Base-by-base conservation (phyloP, 2,797 vertebrate species). In the Passerculus sandwichensis region DNA sequence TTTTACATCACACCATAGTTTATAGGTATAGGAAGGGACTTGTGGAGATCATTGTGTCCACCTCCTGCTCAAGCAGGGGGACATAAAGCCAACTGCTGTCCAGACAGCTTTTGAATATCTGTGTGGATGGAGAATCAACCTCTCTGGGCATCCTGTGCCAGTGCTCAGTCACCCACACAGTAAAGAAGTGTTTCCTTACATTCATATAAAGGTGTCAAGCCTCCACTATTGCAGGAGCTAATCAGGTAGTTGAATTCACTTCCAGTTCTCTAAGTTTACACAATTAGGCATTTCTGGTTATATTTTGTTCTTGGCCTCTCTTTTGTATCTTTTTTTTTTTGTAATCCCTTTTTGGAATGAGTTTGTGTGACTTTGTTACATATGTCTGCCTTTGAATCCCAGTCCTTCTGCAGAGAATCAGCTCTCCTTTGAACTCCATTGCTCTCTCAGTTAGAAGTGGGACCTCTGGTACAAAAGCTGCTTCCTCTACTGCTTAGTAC, bases 151-250 rank as follows among this genome's bases (percentile, higher is more conserved):
- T 3, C 20, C 47, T 65, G 20, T 86, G 42, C 60, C 22, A 25
- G 19, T 53, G 51, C 53, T 91, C 0, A 0, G 29, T 84, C 74
- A 62, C 34, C 36, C 25, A 54, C 48, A 32, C 0, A 0, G 18
- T 54, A 59, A 77, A 75, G 18, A 64, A 45, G 3, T 19, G 21
- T 75, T 91, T 59, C 29, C 32, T 45, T 51, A 44, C 19, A 22
- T 64, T 86, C 36, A n/a, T 19, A 10, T 56, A 36, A 51, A 78
- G 10, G 30, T 60, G 3, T 22, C 53, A 71, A 67, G 36, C n/a
- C 42, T 79, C 27, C 0, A 0, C 32, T 76, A 17, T 47, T 57
- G 27, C n/a, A 65, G 50, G 53, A 65, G 42, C 36, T 83, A 34
- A 48, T 44, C 21, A 64, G 53, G 36, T 61, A 81, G 23, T 38